phyloP scores from a whole-genome alignment of 2,113 vertebrate species.

The Deroptyus accipitrinus region DNA sequence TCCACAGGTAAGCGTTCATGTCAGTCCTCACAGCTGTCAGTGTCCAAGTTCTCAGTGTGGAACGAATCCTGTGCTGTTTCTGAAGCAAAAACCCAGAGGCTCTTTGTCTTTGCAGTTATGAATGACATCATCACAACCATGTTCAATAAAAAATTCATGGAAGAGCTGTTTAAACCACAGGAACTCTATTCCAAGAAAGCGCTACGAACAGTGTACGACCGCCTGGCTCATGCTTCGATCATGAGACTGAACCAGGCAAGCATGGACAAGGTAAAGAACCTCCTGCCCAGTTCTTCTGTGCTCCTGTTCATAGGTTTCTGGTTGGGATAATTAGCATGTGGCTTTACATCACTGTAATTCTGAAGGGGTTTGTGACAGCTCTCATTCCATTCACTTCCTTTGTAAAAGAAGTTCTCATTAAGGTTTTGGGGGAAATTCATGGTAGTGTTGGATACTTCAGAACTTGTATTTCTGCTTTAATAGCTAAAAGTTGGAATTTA shows the following conservation, averaged over 20 bases:
- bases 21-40: background rate
- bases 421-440: background rate
- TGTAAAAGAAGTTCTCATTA: background rate
- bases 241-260: conserved; percentile 98
- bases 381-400: background rate
- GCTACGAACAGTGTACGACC: conserved; percentile 91
- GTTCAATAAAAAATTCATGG: conserved; percentile 97
- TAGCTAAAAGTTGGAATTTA: background rate
- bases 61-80: background rate
- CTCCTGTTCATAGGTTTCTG: fast-evolving
- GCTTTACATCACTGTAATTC: background rate
- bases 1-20: background rate
- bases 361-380: background rate
- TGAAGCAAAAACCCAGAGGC: background rate
- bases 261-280: conserved; percentile 91
- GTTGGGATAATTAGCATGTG: fast-evolving
- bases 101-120: conserved; percentile 85
- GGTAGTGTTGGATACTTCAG: background rate
- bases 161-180: conserved; percentile 96
- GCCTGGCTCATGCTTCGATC: conserved; percentile 94
- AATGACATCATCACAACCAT: conserved; percentile 98
- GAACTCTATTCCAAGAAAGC: conserved; percentile 98
- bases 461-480: background rate
- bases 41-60: background rate
- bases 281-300: background rate